Conservation (phyloP, 2,113 vertebrate species). For the Sturnira hondurensis region DNA sequence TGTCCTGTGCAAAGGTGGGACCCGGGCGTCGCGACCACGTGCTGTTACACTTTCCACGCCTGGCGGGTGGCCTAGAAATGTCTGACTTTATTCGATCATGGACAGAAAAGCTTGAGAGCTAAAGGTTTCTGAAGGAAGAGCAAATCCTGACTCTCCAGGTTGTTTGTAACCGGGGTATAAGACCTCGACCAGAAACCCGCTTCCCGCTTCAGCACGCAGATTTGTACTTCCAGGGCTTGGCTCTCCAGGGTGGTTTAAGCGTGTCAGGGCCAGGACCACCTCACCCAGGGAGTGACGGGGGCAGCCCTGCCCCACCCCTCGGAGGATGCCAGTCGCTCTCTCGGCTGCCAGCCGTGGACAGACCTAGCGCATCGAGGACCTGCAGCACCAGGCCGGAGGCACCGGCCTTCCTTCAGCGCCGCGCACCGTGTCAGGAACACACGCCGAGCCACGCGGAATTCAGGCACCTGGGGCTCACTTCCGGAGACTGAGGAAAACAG, state of each 20-base stretch:
- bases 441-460: neutral
- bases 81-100: neutral
- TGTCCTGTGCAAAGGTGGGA: neutral
- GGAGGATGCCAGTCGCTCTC: neutral
- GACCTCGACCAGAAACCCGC: neutral
- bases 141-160: neutral
- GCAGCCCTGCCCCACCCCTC: neutral
- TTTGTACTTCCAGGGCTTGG: neutral
- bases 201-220: neutral
- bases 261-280: neutral
- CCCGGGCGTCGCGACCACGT: neutral
- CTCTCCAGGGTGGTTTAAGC: neutral
- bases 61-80: neutral
- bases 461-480: neutral
- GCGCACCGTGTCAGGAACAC: neutral
- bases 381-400: neutral
- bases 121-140: neutral
- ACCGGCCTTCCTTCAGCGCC: neutral
- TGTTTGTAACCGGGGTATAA: neutral
- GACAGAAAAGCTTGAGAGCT: neutral
- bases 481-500: neutral
- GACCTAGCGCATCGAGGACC: neutral
- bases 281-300: neutral
- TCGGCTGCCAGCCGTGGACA: neutral
- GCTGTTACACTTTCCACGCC: neutral